A percentile compares a stretch with the other conserved stretches of the same genome.
These are phyloP conservation scores for Orthosia gothica DNA, from an alignment of 2,888 invertebrate species.

Conservation along the genomic window DNA sequence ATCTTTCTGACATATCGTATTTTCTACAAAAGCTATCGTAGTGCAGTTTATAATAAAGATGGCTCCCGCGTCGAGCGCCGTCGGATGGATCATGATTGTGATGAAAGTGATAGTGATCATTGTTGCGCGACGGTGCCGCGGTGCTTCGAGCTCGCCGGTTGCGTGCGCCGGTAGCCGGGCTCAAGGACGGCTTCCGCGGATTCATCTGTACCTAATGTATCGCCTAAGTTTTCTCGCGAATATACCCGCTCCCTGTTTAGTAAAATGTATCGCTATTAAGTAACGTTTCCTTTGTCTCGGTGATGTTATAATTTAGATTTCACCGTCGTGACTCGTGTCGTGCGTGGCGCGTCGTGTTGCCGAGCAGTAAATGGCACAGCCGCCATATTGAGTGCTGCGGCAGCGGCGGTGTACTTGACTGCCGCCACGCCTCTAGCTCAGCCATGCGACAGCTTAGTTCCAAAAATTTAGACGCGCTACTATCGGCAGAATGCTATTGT, in stretches of 20 bases:
- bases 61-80: neutral
- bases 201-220: neutral
- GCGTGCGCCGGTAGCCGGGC: neutral
- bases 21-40: too few species aligned
- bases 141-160: neutral
- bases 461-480: too few species aligned
- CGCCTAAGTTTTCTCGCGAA: neutral
- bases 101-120: neutral
- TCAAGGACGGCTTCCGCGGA: neutral
- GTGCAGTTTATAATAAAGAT: too few species aligned
- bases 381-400: neutral
- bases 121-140: neutral
- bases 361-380: neutral
- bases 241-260: neutral
- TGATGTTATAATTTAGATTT: neutral
- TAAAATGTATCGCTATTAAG: neutral
- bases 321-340: neutral
- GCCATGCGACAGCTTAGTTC: too few species aligned
- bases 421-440: too few species aligned
- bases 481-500: too few species aligned
- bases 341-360: neutral
- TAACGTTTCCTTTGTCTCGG: constrained; percentile 1
- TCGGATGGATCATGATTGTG: neutral
- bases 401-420: constrained; percentile 17
- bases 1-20: too few species aligned